Evolutionary conservation across 30 jellyfish, hydroid and myxozoan species (phyloP).

Genomic region (Aurelia aurita): DNA sequence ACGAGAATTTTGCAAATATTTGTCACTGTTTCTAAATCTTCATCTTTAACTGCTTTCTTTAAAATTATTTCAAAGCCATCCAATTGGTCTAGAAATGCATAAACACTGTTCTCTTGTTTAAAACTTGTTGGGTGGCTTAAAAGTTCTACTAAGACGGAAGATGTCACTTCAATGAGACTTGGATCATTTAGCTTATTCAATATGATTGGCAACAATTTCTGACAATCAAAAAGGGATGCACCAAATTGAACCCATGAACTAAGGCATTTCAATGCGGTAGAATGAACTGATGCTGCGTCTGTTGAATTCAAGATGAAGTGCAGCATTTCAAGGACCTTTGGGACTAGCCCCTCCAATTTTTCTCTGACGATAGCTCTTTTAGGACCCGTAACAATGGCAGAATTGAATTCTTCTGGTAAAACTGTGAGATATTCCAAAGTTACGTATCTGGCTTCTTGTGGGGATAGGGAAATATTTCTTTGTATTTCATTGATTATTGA

Average conservation of each 20-base stretch:
- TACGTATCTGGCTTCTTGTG: conserved; percentile 3
- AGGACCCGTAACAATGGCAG: conserved; percentile 45
- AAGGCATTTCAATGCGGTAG: conserved; percentile 54
- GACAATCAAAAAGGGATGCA: conserved; percentile 66
- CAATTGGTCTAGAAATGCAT: conserved; percentile 51
- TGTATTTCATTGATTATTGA: conserved; percentile 30
- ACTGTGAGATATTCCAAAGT: conserved; percentile 57
- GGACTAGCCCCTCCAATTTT: conserved; percentile 35
- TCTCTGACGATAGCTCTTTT: conserved; percentile 47
- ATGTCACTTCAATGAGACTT: conserved; percentile 30
- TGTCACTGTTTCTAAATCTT: conserved; percentile 46
- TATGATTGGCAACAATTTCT: conserved; percentile 45
- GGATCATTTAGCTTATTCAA: conserved; percentile 39
- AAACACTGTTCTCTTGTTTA: conserved; percentile 70
- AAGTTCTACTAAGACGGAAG: conserved; percentile 66
- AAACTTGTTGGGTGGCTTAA: conserved; percentile 81
- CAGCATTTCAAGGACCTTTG: conserved; percentile 48
- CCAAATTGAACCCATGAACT: conserved; percentile 89
- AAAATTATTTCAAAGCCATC: conserved; percentile 55
- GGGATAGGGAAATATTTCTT: neutral
- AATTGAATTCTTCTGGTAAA: conserved; percentile 72
- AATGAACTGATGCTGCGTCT: neutral
- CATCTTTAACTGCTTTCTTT: conserved; percentile 38
- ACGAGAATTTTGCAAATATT: conserved; percentile 65
- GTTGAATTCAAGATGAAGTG: conserved; percentile 27